Evolutionary conservation across 2,888 invertebrate species (phyloP), one percentile per base, ranked within the genome.

Genomic region (Notocelia uddmanniana): DNA sequence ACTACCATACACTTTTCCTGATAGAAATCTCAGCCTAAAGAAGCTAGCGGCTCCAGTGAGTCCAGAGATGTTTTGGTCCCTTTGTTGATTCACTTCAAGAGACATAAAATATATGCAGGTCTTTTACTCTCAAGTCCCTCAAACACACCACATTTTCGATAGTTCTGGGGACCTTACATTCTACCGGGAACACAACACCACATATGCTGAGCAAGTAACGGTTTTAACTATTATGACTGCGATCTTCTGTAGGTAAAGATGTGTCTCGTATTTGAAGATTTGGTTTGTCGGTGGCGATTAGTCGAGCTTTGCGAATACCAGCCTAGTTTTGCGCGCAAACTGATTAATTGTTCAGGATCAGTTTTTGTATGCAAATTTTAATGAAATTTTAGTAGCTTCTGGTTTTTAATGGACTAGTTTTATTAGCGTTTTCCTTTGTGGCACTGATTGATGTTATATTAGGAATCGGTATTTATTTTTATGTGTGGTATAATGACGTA

Each of bases 321-420:
- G 5, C 41, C 60, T 3, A 11, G n/a, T 19, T 41, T 58, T 26
- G 34, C 58, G 23, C 19, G 23, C 18, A n/a, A 48, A n/a, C 55
- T 63, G 67, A 71, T 71, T 71, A 67, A 71, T 71, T 54, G 71
- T 67, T 15, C 71, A 60, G 60, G 60, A 67, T 59, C 31, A 15
- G 23, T 66, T 60, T 66, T 71, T 67, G 66, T 59, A 60, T 60
- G 66, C 54, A 66, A 60, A 67, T 71, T 60, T 45, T 50, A 31
- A 54, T 41, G 23, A 59, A 41, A 54, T 31, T 59, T 19, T 45
- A 41, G 18, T 45, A 48, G 54, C 50, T 59, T 52, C 70, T 70
- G 64, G 70, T 59, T 70, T 69, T 63, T 63, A 69, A 48, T 63
- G 19, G 21, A 23, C 45, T 21, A 41, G 58, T 66, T 70, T 54